These are phyloP conservation scores for Aphidius ervi DNA, from an alignment of 1,140 invertebrate species.

Conservation along the genomic window DNA sequence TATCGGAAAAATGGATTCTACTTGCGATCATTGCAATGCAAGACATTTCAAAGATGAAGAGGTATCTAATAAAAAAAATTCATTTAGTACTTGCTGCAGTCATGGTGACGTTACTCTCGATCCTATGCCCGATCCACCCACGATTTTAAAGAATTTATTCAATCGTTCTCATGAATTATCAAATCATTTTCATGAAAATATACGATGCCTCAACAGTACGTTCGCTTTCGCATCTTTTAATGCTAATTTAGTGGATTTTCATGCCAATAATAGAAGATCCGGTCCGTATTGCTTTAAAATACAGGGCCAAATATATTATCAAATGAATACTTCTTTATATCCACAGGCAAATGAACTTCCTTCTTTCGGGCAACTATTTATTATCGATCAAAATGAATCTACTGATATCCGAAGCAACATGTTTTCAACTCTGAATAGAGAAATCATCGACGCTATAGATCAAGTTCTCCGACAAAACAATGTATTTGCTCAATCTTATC, in stretches of 20 bases:
- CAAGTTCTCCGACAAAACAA: constrained; percentile 7
- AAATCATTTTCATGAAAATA: constrained; percentile 2
- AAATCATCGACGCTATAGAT: constrained; percentile 1
- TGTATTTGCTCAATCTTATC: constrained; percentile 11
- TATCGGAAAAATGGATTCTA: background rate
- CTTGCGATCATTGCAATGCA: constrained; percentile 12
- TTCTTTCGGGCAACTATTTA: constrained; percentile 18
- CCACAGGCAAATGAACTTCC: constrained; percentile 10
- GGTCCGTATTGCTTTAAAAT: too few species aligned
- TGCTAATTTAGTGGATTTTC: constrained; percentile 12
- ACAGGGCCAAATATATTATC: too few species aligned
- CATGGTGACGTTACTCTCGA: constrained; percentile 3
- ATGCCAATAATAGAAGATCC: background rate
- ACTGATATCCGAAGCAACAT: background rate
- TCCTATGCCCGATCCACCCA: background rate
- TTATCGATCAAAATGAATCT: constrained; percentile 16
- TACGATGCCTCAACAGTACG: constrained; percentile 4
- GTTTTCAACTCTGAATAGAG: background rate
- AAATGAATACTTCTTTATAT: constrained; percentile 9
- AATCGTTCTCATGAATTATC: constrained; percentile 3
- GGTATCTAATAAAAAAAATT: constrained; percentile 7
- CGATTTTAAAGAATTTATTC: background rate
- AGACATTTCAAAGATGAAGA: constrained; percentile 7
- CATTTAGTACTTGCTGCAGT: constrained; percentile 11
- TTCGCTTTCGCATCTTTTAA: constrained; percentile 16